phyloP scores from a whole-genome alignment of 1,140 invertebrate genomes.

The Drosophila teissieri region DNA sequence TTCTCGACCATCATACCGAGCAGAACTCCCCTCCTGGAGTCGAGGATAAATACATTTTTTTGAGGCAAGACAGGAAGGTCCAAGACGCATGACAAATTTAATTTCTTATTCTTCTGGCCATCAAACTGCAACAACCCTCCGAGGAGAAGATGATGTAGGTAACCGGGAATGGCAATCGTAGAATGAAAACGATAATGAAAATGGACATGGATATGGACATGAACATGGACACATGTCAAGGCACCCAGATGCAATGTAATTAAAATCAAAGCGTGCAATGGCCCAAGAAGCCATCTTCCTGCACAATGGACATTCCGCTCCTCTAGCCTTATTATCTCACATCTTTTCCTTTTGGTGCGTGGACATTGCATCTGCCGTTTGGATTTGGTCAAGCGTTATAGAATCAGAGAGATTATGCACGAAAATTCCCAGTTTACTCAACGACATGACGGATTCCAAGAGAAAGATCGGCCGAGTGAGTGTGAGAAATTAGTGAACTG shows the following conservation, averaged over 20 bases:
- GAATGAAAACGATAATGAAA: conserved; percentile 27
- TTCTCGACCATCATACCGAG: conserved; percentile 8
- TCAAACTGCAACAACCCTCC: conserved; percentile 35
- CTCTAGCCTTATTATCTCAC: conserved; percentile 17
- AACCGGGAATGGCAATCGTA: conserved; percentile 31
- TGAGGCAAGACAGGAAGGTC: conserved; percentile 52
- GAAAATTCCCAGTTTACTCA: conserved; percentile 26
- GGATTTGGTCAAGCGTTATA: conserved; percentile 65
- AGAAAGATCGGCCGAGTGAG: conserved; percentile 21
- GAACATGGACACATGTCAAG: conserved; percentile 71
- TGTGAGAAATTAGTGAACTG: conserved; percentile 64
- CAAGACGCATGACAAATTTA: conserved; percentile 75
- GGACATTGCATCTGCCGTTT: conserved; percentile 55
- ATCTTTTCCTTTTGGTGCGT: conserved; percentile 21
- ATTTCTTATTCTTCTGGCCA: conserved; percentile 71
- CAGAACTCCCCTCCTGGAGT: conserved; percentile 11
- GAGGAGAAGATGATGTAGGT: conserved; percentile 35
- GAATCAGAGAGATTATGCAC: conserved; percentile 35
- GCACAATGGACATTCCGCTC: conserved; percentile 34
- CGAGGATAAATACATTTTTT: conserved; percentile 19
- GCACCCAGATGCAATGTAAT: conserved; percentile 61
- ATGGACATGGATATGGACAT: conserved; percentile 1
- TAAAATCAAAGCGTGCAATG: conserved; percentile 79
- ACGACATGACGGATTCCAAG: conserved; percentile 39
- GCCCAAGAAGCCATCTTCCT: conserved; percentile 48